phyloP scores from a whole-genome alignment of 37 sponge, comb jelly and placozoan species.

The Agelas oroides region DNA sequence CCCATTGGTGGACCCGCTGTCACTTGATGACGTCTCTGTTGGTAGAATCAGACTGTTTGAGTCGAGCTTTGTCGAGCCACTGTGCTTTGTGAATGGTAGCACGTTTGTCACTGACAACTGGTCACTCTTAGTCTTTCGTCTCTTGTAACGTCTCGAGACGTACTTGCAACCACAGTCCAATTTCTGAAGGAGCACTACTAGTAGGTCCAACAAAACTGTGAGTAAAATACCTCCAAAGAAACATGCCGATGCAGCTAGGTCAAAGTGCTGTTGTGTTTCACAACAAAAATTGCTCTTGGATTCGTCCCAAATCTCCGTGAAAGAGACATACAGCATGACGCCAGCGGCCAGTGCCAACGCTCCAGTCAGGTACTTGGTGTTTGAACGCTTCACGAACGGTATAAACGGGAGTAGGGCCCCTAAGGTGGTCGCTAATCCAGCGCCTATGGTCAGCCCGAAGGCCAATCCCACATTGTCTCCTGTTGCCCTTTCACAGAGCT shows the following conservation, averaged over 20 bases:
- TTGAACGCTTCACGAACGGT: conserved; percentile 61
- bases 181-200: conserved; percentile 38
- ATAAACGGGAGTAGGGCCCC: conserved; percentile 73
- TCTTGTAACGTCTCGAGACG: background rate
- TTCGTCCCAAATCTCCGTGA: conserved; percentile 64
- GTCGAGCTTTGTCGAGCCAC: background rate
- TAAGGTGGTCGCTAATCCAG: conserved; percentile 72
- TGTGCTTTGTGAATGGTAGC: too few species aligned
- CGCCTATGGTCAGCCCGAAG: conserved; percentile 78
- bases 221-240: conserved; percentile 78
- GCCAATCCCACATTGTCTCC: conserved; percentile 56
- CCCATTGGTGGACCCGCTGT: background rate
- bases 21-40: background rate
- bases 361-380: conserved; percentile 42
- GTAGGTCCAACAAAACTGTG: conserved; percentile 51
- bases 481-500: background rate
- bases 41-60: background rate
- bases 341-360: conserved; percentile 70
- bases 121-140: too few species aligned
- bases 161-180: conserved; percentile 49
- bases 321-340: conserved; percentile 79
- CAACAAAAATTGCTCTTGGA: conserved; percentile 70
- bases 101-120: too few species aligned
- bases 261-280: conserved; percentile 23
- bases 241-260: conserved; percentile 23